Evolutionary conservation across 2,113 vertebrate genomes (phyloP), one percentile per base, ranked within the genome.

Genomic region (Brienomyrus longianalis): DNA sequence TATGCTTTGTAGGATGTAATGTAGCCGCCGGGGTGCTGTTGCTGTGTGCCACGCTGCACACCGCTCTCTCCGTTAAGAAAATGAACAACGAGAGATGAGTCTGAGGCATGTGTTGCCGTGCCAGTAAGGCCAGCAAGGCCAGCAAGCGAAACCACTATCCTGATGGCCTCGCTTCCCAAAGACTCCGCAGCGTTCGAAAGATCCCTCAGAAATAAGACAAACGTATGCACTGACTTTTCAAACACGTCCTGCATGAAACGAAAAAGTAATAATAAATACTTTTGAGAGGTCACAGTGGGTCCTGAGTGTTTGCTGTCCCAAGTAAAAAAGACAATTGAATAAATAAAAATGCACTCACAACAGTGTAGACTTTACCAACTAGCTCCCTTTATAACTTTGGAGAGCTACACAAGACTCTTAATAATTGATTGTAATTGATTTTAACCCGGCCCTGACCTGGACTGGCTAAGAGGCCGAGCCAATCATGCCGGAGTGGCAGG

Each of bases 381-480:
- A 48, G 94, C 92, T 93, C 89, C 89, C 91, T 95, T 96, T 96
- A 95, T 96, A 95, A 94, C 92, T 94, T 90, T 89, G 23, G 54
- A 92, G 35, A 93, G 95, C 93, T 95, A 96, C 94, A 95, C 94
- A 95, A 93, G 93, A 94, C 93, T 92, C 93, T 98, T 97, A 98
- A 98, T 98, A 98, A 98, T 99, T 97, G 95, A 98, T 98, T 94
- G 96, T 95, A 96, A 98, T 97, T 97, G 97, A 98, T 98, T 97
- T 97, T 96, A 97, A 97, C 96, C 96, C 95, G 94, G 96, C 95
- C 95, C 95, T 97, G 96, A 97, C 96, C 97, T 96, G 95, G 96
- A 95, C 94, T 94, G 96, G 95, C 94, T 94, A 94, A 95, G 95
- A 95, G 95, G 95, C 95, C 96, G 95, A 96, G 95, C 95, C 96